Base-by-base conservation (phyloP, 2,888 invertebrate genomes). In the Lordiphosa andalusiaca region DNA sequence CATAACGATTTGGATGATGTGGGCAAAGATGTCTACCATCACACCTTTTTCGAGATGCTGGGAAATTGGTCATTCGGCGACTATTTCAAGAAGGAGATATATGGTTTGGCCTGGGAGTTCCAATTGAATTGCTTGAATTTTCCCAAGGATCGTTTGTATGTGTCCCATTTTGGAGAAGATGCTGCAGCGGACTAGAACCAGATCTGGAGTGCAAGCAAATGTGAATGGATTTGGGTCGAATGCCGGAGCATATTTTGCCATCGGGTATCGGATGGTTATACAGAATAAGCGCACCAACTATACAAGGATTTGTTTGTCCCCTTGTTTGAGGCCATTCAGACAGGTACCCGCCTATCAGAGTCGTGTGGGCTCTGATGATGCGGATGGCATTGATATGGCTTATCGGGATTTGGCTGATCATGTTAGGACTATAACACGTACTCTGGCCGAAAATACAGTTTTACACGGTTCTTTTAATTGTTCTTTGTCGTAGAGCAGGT, bases 51-150 rank as follows among this genome's bases (percentile, higher is more conserved):
- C 90, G 99, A 99, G 91, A 99, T 99, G 99, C 92, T 99, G 92
- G 99, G 99, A 6, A 99, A 99, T 89, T 99, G 99, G 99, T 99
- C 99, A 0, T 99, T 99, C 91, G 99, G 99, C n/a, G 98, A 99
- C 90, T 99, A 99, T 88, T 99, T 99, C 89, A 99, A 99, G 92
- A 95, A 95, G 90, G 99, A 99, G 91, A 95, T 98, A 67, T 98
- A 98, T 90, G 84, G 93, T 0, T 99, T 99, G 99, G 97, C 99
- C 37, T 99, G 98, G 98, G 97, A 99, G 89, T 93, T 98, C 73
- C 91, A 99, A 56, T 98, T 98, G 2, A 91, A 93, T 50, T 93
- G 93, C 9, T 91, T 94, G 62, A 93, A 94, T 74, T 91, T 99
- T 69, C 93, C 96, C 13, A 92, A 92, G 52, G 96, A 98, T 65